Evolutionary conservation across 1,140 invertebrate genomes (phyloP), one percentile per base, ranked within the genome.

Genomic region (Nymphalis io): DNA sequence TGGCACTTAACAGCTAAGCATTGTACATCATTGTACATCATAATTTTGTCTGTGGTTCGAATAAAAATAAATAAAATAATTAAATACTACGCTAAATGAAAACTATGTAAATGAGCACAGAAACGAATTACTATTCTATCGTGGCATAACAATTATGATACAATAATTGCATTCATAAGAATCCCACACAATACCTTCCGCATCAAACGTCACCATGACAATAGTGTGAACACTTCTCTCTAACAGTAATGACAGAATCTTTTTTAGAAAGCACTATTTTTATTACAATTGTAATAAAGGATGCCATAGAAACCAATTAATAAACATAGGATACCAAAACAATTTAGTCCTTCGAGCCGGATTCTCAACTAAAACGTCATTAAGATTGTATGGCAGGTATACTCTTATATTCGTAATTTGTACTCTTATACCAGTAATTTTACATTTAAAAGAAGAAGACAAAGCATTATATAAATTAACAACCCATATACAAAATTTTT

Each of bases 71-170:
- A 2, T 27, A 27, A 3, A 3, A 2, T 3, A 3, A 27, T n/a
- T 12, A 21, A 3, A n/a, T 4, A 27, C 15, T 4, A 4, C 13
- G 13, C 13, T 20, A 55, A 21, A 55, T 21, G 51, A 21, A 55
- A 55, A 27, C 51, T 27, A 20, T 27, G 51, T 55, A 55, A 55
- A 55, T 6, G 21, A 20, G 21, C 1, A 27, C 20, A 27, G 23
- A 55, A 55, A 15, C 21, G 21, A 55, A 20, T 27, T 55, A n/a
- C 51, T 6, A 1, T 20, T 51, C 20, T 10, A 51, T 18, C 13
- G 21, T 55, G 51, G 21, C 51, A 55, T 55, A 55, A 55, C 15
- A 55, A 55, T 55, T 55, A 55, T 20, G 51, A 23, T 55, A 27
- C 23, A 27, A n/a, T 27, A 27, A 55, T 53, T 48, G 16, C 16